Evolutionary conservation across 2,113 vertebrate species (phyloP), one percentile per base, ranked within the genome.

Genomic region (Psittacara wagleri): DNA sequence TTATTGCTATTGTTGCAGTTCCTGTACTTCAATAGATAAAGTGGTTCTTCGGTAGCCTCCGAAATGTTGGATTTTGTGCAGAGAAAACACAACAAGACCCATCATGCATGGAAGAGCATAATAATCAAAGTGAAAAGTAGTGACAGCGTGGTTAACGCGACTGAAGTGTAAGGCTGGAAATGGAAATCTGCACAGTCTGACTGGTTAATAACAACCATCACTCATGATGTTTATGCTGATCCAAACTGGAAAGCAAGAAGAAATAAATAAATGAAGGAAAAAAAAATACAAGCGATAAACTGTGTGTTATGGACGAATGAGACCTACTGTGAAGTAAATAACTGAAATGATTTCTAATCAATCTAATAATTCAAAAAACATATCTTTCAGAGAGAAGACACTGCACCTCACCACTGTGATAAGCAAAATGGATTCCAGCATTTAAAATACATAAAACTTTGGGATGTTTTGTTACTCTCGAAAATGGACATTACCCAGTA

Each of bases 341-440:
- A 68, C 7, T 20, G 27, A 90, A 92, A n/a, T 25, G 4, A 75
- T n/a, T 81, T 51, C 16, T 57, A 17, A 93, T 51, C 49, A 51
- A 22, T 24, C 28, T 37, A 39, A 18, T 33, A 19, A 11, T 61
- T 76, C 43, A 15, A 7, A 55, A 74, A 78, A 11, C 2, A 66
- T 16, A 69, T 59, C 22, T 44, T 68, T 93, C 37, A 54, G 37
- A 49, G 17, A 64, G 33, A 84, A 73, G 12, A 10, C 18, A 64
- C 0, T 25, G 27, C 55, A 64, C 13, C 1, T 1, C 41, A 70
- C 2, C 1, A 14, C 17, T 55, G 14, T 11, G 17, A 16, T 1
- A 41, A 0, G 3, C 5, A 86, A 81, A 62, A 82, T 4, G 0
- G 80, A 41, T 19, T 25, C 29, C 13, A 48, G 1, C 2, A 3